These are phyloP conservation scores for Dryobates pubescens DNA, from an alignment of 2,797 vertebrate genomes.

Conservation along the genomic window DNA sequence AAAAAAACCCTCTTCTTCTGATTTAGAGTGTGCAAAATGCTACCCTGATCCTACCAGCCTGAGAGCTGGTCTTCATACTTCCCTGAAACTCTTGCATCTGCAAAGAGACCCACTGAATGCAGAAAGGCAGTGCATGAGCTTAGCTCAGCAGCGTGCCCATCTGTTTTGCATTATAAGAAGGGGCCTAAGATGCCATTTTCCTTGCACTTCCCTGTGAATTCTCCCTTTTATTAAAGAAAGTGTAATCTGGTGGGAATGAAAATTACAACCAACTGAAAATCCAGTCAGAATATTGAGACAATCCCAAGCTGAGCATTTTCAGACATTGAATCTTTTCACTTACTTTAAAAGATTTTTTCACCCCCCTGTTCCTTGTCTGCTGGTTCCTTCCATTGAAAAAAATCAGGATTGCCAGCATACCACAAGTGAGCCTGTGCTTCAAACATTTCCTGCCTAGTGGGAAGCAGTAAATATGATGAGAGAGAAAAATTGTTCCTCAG, in stretches of 20 bases:
- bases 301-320: not conserved
- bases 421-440: slow-evolving; percentile 6
- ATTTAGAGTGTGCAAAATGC: slow-evolving; percentile 50
- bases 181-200: slow-evolving; percentile 35
- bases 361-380: not conserved
- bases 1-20: slow-evolving; percentile 26
- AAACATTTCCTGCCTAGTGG: slow-evolving; percentile 31
- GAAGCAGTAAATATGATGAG: slow-evolving; percentile 61
- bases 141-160: slow-evolving; percentile 17
- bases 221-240: not conserved
- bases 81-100: slow-evolving; percentile 32
- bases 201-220: slow-evolving; percentile 17
- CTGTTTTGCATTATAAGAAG: slow-evolving; percentile 36
- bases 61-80: slow-evolving; percentile 33
- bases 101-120: not conserved
- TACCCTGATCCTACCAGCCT: slow-evolving; percentile 32
- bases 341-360: not conserved
- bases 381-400: not conserved
- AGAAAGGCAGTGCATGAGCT: not conserved
- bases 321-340: not conserved
- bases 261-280: slow-evolving; percentile 35
- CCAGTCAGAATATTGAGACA: not conserved
- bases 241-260: slow-evolving; percentile 28
- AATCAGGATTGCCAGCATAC: not conserved
- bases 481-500: slow-evolving; percentile 56